These are phyloP conservation scores for Zaprionus camerounensis DNA, from an alignment of 1,140 invertebrate genomes.

Conservation along the genomic window DNA sequence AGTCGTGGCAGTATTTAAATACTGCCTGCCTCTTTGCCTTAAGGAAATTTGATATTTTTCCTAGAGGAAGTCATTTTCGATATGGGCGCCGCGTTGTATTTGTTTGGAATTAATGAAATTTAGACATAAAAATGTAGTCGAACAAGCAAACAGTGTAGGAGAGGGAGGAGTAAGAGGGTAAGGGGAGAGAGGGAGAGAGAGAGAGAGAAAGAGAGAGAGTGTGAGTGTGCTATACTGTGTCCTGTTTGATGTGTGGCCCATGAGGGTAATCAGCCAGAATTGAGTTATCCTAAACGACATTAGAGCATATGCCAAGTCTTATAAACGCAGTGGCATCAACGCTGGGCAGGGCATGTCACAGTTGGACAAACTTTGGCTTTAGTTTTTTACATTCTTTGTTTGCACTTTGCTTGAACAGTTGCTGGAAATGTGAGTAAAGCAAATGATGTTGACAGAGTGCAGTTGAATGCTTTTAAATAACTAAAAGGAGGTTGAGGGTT, in stretches of 20 bases:
- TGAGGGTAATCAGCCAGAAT: constrained; percentile 76
- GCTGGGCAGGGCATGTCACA: too few relatives aligned
- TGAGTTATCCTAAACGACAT: constrained; percentile 73
- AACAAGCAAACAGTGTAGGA: constrained; percentile 47
- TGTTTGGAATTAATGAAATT: constrained; percentile 82
- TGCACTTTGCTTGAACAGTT: constrained; percentile 22
- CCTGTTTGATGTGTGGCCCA: constrained; percentile 62
- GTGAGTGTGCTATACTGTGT: constrained; percentile 9
- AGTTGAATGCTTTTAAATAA: background rate
- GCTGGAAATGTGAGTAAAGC: background rate
- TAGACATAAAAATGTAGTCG: constrained; percentile 70
- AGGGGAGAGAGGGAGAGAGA: background rate
- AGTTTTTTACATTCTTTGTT: constrained; percentile 38
- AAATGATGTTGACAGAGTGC: constrained; percentile 6
- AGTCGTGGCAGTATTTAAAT: constrained; percentile 64
- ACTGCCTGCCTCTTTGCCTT: constrained; percentile 34
- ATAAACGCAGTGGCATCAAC: background rate
- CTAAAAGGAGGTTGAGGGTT: background rate
- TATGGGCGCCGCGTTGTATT: constrained; percentile 67
- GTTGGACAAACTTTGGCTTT: background rate
- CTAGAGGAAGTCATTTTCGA: constrained; percentile 69
- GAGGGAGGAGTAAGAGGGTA: background rate
- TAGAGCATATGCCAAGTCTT: constrained; percentile 55
- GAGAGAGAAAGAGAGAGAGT: background rate
- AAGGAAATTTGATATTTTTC: constrained; percentile 71